Evolutionary conservation across 2,888 invertebrate species (phyloP).

Genomic region (Piscicola geometra): DNA sequence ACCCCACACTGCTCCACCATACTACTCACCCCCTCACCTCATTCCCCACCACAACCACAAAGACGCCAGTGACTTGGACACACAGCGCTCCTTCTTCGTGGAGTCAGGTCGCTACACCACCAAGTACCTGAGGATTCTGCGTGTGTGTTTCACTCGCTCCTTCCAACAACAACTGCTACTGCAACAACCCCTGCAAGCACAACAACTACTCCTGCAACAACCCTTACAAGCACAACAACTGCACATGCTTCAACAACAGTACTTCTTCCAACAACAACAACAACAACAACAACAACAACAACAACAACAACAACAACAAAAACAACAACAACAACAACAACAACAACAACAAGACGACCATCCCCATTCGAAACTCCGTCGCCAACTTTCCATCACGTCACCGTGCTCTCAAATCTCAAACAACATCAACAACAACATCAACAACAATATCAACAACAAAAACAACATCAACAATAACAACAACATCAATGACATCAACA

Average conservation of each 20-base stretch:
- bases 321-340: conserved; percentile 15
- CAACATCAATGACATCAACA: conserved; percentile 4
- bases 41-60: background rate
- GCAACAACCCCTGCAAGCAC: background rate
- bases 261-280: background rate
- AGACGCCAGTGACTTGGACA: conserved; percentile 42
- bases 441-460: too few relatives aligned
- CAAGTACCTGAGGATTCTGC: conserved; percentile 43
- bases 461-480: too few relatives aligned
- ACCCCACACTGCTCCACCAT: too few relatives aligned
- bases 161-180: conserved; percentile 11
- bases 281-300: conserved; percentile 12
- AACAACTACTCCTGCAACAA: conserved; percentile 9
- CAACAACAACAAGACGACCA: background rate
- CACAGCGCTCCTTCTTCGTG: conserved; percentile 45
- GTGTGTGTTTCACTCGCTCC: conserved; percentile 42
- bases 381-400: conserved; percentile 36
- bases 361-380: conserved; percentile 39
- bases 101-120: conserved; percentile 45
- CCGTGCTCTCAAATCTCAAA: background rate
- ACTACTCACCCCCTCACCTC: too few relatives aligned
- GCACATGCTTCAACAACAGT: conserved; percentile 10
- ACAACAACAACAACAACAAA: conserved; percentile 18
- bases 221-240: background rate
- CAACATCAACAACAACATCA: conserved; percentile 18